Evolutionary conservation across 2,113 vertebrate species (phyloP).

Genomic region (Oreochromis spilurus): DNA sequence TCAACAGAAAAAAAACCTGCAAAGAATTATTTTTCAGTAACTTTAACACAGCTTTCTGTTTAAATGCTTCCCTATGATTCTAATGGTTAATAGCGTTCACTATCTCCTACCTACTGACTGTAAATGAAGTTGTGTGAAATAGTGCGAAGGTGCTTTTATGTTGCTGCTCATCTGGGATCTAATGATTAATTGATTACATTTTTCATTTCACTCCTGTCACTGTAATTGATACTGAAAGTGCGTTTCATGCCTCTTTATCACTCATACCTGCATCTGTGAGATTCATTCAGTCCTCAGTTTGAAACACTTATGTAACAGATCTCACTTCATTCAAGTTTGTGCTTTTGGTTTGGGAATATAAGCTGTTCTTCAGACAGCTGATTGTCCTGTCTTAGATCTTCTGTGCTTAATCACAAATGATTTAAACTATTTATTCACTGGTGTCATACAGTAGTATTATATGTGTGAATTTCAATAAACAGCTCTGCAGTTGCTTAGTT

Average conservation of each 20-base stretch:
- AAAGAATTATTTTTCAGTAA: background rate
- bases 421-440: background rate
- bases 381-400: background rate
- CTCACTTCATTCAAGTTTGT: background rate
- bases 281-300: background rate
- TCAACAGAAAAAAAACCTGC: background rate
- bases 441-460: background rate
- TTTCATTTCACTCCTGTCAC: background rate
- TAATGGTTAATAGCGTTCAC: background rate
- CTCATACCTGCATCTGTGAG: background rate
- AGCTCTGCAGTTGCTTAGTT: background rate
- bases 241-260: background rate
- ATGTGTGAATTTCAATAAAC: constrained; percentile 30
- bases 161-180: constrained; percentile 3
- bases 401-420: background rate
- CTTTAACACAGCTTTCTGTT: background rate
- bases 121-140: background rate
- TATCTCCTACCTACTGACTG: background rate
- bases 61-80: background rate
- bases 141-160: background rate
- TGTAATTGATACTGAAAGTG: constrained; percentile 26
- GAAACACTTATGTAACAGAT: constrained; percentile 11
- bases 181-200: constrained; percentile 39
- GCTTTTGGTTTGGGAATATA: background rate
- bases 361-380: background rate